A percentile compares a stretch with the other conserved stretches of the same genome.
Conservation (phyloP, 2,888 invertebrate species). For the Entomobrya multifasciata region DNA sequence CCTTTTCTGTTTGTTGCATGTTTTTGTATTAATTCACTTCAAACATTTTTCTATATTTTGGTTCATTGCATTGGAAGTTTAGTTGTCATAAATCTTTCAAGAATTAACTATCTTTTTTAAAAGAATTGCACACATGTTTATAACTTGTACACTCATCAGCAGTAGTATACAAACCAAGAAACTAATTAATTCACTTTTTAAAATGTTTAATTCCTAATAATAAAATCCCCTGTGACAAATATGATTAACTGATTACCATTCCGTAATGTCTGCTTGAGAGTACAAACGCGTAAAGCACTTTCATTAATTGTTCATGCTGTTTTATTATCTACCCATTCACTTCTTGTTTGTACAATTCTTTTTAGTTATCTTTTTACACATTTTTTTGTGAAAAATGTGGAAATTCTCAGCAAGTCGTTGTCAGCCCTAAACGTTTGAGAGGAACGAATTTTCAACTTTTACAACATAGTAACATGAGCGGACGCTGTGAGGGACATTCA, state of each 20-base stretch:
- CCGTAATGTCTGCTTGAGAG: not conserved
- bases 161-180: not conserved
- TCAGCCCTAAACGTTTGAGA: too few relatives aligned
- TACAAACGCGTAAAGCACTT: not conserved
- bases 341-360: conserved; percentile 30
- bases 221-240: conserved; percentile 34
- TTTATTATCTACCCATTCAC: conserved; percentile 9
- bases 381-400: conserved; percentile 35
- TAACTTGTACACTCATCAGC: not conserved
- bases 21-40: not conserved
- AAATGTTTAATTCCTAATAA: not conserved
- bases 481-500: conserved; percentile 39
- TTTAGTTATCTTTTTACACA: not conserved
- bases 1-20: not conserved
- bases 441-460: too few relatives aligned
- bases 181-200: not conserved
- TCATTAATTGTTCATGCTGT: conserved; percentile 21
- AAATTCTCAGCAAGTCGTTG: conserved; percentile 23
- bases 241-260: not conserved
- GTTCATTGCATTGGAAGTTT: too few relatives aligned
- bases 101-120: too few relatives aligned
- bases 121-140: too few relatives aligned
- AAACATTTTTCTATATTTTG: not conserved
- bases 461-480: too few relatives aligned
- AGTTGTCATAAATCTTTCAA: too few relatives aligned